Conservation (phyloP, 1,140 invertebrate species). For the Phortica variegata region DNA sequence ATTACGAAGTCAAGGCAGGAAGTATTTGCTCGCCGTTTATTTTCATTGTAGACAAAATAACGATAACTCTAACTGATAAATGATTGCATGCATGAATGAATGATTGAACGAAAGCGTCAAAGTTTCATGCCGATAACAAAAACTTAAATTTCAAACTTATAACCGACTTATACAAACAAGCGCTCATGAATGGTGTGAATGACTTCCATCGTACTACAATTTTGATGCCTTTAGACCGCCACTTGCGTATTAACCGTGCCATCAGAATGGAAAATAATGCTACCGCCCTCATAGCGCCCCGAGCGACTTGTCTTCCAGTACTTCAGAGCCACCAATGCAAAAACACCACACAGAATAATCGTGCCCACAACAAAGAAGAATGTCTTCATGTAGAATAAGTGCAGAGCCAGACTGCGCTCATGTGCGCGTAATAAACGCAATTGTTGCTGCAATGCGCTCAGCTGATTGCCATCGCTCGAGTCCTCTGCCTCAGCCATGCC, state of each 20-base stretch:
- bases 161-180: too few relatives aligned
- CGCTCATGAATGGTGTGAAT: too few relatives aligned
- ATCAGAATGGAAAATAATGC: constrained; percentile 45
- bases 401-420: constrained; percentile 29
- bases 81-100: too few relatives aligned
- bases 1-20: too few relatives aligned
- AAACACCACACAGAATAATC: constrained; percentile 11
- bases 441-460: constrained; percentile 24
- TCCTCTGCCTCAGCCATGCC: constrained; percentile 4
- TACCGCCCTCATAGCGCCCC: constrained; percentile 33
- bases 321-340: constrained; percentile 12
- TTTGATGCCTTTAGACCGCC: too few relatives aligned
- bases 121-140: too few relatives aligned
- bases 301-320: constrained; percentile 28
- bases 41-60: too few relatives aligned
- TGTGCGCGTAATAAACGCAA: constrained; percentile 29
- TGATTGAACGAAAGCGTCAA: too few relatives aligned
- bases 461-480: constrained; percentile 9
- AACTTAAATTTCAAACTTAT: too few relatives aligned
- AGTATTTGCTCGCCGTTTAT: too few relatives aligned
- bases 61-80: too few relatives aligned
- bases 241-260: constrained; percentile 44
- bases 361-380: constrained; percentile 21
- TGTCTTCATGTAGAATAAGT: constrained; percentile 35
- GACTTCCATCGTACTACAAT: too few relatives aligned